These are phyloP conservation scores for Octopus sinensis DNA, from an alignment of 1,140 invertebrate genomes.

Conservation along the genomic window DNA sequence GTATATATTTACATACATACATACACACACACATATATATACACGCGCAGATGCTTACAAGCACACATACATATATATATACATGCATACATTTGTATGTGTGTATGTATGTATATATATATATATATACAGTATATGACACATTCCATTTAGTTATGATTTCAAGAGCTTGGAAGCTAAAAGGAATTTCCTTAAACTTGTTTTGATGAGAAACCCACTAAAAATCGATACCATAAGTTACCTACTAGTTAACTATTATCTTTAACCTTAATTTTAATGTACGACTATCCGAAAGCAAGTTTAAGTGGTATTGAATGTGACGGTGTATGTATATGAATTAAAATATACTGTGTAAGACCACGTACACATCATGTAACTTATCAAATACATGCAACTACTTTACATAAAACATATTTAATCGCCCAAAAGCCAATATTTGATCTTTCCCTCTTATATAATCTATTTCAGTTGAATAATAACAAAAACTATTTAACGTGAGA, in stretches of 20 bases:
- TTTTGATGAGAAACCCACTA: not conserved
- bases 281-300: not conserved
- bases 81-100: not conserved
- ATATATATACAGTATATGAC: not conserved
- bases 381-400: no score
- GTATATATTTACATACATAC: not conserved
- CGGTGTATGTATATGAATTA: no score
- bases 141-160: not conserved
- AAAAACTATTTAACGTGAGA: no score
- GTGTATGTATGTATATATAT: not conserved
- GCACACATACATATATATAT: not conserved
- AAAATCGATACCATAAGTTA: not conserved
- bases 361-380: no score
- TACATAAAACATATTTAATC: no score
- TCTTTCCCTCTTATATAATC: no score
- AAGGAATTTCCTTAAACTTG: not conserved
- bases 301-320: not conserved
- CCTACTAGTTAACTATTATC: not conserved
- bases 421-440: no score
- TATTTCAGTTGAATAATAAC: no score
- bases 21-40: not conserved
- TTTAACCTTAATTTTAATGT: not conserved
- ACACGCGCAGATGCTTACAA: not conserved
- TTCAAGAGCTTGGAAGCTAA: not conserved
- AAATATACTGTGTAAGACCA: no score